Evolutionary conservation across 2,113 vertebrate genomes (phyloP).

Genomic region (Amphilophus citrinellus): DNA sequence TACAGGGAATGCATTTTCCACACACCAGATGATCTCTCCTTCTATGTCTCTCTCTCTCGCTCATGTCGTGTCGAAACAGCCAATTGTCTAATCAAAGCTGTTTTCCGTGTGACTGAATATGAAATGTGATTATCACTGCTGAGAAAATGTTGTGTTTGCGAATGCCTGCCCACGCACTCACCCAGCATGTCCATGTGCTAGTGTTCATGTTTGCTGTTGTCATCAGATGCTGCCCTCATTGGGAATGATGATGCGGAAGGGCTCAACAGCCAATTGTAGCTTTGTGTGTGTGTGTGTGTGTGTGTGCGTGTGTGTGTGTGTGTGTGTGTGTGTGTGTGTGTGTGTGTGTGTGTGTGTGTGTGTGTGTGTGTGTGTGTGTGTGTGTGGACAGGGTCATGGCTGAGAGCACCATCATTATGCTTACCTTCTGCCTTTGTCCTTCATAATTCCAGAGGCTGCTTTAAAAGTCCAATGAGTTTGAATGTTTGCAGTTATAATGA

Average conservation of each 20-base stretch:
- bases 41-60: neutral
- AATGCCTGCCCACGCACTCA: conserved; percentile 2
- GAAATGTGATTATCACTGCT: conserved; percentile 51
- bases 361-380: neutral
- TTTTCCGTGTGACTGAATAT: conserved; percentile 50
- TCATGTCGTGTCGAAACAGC: conserved; percentile 24
- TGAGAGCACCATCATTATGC: neutral
- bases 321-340: neutral
- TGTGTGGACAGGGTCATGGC: conserved; percentile 11
- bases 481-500: neutral
- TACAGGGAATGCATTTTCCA: conserved; percentile 5
- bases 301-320: neutral
- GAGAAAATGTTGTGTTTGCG: conserved; percentile 50
- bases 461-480: conserved; percentile 5
- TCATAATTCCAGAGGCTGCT: conserved; percentile 22
- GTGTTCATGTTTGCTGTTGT: neutral
- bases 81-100: conserved; percentile 52
- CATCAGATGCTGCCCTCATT: conserved; percentile 10
- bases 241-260: conserved; percentile 1
- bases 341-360: neutral
- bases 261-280: conserved; percentile 29
- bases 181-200: conserved; percentile 4
- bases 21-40: neutral
- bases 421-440: neutral
- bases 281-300: neutral